Percentiles rank a stretch among this genome's conserved stretches.
Evolutionary conservation across 2,113 vertebrate genomes (phyloP).

Genomic region (Suricata suricatta): DNA sequence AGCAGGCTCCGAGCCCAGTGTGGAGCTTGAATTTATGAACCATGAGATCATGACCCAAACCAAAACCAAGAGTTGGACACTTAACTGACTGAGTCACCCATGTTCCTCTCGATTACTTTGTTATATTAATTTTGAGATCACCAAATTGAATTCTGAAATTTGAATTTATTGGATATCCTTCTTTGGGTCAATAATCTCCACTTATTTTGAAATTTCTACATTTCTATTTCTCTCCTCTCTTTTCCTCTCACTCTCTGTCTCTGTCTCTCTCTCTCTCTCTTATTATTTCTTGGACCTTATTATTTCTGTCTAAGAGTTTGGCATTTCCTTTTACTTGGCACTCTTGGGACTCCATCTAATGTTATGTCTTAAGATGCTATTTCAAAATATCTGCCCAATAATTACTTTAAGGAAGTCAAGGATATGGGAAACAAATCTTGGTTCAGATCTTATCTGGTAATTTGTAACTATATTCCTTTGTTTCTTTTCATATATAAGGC

Average conservation of each 20-base stretch:
- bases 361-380: background rate
- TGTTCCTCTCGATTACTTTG: background rate
- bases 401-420: background rate
- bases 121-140: background rate
- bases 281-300: background rate
- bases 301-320: background rate
- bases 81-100: too few species aligned
- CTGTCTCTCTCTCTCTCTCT: background rate
- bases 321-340: background rate
- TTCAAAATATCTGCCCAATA: background rate
- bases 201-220: background rate
- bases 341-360: background rate
- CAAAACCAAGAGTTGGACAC: too few species aligned
- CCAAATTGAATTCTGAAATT: background rate
- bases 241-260: rapidly evolving
- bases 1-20: too few species aligned
- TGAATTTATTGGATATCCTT: background rate
- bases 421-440: background rate
- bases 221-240: background rate
- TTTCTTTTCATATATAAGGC: background rate
- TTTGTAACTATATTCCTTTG: background rate
- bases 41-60: too few species aligned
- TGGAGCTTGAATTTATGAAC: too few species aligned
- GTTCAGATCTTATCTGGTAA: background rate
- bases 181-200: background rate